Percentiles rank a stretch among this genome's conserved stretches.
These are phyloP conservation scores for Tenodera sinensis DNA, from an alignment of 2,888 invertebrate species.

Conservation along the genomic window DNA sequence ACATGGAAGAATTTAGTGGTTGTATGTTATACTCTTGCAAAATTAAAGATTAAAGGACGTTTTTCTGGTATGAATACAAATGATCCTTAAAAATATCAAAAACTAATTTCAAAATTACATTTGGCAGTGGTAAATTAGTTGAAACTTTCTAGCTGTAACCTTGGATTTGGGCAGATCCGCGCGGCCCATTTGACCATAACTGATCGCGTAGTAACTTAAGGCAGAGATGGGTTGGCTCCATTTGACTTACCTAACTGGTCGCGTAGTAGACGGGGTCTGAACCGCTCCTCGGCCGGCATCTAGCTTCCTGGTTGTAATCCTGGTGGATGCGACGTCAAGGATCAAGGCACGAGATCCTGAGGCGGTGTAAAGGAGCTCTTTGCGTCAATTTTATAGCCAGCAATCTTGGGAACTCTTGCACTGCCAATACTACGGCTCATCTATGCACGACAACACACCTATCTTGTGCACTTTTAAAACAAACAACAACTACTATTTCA, in stretches of 20 bases:
- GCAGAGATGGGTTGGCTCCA: too few relatives aligned
- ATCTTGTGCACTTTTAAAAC: background rate
- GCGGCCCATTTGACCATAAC: too few relatives aligned
- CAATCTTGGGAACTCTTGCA: background rate
- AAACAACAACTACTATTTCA: background rate
- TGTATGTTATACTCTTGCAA: too few relatives aligned
- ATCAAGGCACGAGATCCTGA: background rate
- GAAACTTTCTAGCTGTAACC: too few relatives aligned
- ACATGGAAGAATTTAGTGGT: too few relatives aligned
- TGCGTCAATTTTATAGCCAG: background rate
- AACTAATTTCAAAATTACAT: too few relatives aligned
- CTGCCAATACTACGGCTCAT: slow-evolving; percentile 1
- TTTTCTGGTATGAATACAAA: too few relatives aligned
- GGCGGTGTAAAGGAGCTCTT: background rate
- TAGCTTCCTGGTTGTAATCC: background rate
- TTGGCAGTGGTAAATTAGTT: too few relatives aligned
- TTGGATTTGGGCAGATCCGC: too few relatives aligned
- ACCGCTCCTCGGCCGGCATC: background rate
- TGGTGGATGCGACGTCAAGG: background rate
- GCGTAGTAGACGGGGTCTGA: background rate
- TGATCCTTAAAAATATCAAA: too few relatives aligned
- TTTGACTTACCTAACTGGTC: background rate
- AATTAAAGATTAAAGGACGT: too few relatives aligned
- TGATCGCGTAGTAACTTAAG: too few relatives aligned
- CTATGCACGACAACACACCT: background rate